phyloP scores from a whole-genome alignment of 2,113 vertebrate species.

The Clarias macrocephalus region DNA sequence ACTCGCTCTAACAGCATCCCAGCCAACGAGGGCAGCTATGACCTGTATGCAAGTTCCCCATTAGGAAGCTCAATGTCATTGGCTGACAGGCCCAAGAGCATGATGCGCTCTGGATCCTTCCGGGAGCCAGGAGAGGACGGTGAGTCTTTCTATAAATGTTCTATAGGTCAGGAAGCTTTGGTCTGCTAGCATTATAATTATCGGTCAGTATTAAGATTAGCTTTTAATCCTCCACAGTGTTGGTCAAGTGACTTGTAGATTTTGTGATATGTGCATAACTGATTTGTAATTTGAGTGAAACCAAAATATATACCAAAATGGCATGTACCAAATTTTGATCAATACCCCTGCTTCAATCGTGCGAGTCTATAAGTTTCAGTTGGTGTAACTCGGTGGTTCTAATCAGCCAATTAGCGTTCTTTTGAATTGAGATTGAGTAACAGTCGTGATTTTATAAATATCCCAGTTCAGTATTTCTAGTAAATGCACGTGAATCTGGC shows the following conservation, averaged over 20 bases:
- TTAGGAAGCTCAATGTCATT: slow-evolving; percentile 92
- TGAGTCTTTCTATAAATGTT: slow-evolving; percentile 67
- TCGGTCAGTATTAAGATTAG: not conserved
- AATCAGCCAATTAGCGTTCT: too few species aligned
- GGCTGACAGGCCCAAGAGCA: slow-evolving; percentile 93
- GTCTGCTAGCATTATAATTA: not conserved
- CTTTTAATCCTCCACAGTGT: not conserved
- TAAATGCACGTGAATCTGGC: too few species aligned
- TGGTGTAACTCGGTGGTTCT: too few species aligned
- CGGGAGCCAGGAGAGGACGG: slow-evolving; percentile 91
- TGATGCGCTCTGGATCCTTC: slow-evolving; percentile 95
- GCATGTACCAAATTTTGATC: not conserved
- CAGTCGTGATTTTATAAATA: too few species aligned
- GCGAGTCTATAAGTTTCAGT: not conserved
- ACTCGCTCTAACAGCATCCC: slow-evolving; percentile 99
- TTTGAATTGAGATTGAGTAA: too few species aligned
- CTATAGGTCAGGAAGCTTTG: not conserved
- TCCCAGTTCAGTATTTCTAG: too few species aligned
- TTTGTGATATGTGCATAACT: not conserved
- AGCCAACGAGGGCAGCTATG: slow-evolving; percentile 86
- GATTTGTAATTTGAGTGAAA: not conserved
- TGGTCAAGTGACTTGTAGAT: not conserved
- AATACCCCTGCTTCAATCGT: not conserved
- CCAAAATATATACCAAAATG: not conserved
- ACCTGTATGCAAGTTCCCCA: slow-evolving; percentile 89